These are phyloP conservation scores for Drosophila pandora DNA, from an alignment of 1,140 invertebrate genomes.

Conservation along the genomic window DNA sequence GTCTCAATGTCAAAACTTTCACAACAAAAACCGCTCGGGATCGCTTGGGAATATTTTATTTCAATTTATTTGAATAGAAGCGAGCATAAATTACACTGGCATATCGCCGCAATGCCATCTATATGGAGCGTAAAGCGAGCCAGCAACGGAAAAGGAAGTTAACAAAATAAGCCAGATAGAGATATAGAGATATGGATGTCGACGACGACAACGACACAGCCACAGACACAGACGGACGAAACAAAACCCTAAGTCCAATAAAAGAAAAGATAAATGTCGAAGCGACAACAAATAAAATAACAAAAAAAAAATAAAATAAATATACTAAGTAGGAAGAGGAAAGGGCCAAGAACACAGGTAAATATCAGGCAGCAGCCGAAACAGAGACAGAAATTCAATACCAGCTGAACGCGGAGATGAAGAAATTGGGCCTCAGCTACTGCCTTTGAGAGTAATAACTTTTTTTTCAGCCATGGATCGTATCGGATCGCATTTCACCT, in stretches of 20 bases:
- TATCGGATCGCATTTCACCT: conserved; percentile 83
- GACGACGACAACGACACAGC: conserved; percentile 28
- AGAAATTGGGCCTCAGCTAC: conserved; percentile 47
- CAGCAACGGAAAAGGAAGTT: conserved; percentile 75
- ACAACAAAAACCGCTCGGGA: conserved; percentile 19
- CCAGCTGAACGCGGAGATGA: conserved; percentile 33
- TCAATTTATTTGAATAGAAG: conserved; percentile 74
- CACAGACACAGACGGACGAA: conserved; percentile 4
- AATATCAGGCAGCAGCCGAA: conserved; percentile 39
- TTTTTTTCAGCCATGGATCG: conserved; percentile 61
- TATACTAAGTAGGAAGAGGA: conserved; percentile 8
- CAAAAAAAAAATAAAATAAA: conserved; percentile 28
- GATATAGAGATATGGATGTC: conserved; percentile 61
- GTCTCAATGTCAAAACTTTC: conserved; percentile 49
- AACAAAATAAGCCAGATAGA: conserved; percentile 81
- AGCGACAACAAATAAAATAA: conserved; percentile 43
- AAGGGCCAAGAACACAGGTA: conserved; percentile 32
- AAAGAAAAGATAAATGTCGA: conserved; percentile 78
- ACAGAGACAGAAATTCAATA: conserved; percentile 41
- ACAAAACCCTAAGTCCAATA: conserved; percentile 69
- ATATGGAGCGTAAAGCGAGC: conserved; percentile 70
- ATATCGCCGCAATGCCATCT: conserved; percentile 68
- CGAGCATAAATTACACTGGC: conserved; percentile 71
- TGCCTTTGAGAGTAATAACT: conserved; percentile 67
- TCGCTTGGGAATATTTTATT: conserved; percentile 64